phyloP scores from a whole-genome alignment of 2,113 vertebrate species.

The Ammodramus savannarum region DNA sequence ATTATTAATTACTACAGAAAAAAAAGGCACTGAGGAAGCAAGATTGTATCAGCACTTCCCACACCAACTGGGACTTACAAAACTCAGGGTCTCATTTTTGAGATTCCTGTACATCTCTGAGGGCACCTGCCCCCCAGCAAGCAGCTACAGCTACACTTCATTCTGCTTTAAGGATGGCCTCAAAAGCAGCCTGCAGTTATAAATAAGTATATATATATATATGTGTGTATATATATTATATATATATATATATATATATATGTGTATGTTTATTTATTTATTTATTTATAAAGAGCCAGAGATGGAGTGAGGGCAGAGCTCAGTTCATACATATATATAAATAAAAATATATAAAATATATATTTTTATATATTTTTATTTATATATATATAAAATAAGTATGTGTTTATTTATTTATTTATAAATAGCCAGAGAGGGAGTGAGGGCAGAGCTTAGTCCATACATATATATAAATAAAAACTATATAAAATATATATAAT shows the following conservation, averaged over 20 bases:
- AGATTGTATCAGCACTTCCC: not conserved
- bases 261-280: no score
- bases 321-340: not conserved
- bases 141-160: not conserved
- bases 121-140: not conserved
- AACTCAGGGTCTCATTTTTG: not conserved
- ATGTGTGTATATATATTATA: no score
- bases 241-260: no score
- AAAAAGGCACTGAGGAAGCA: not conserved
- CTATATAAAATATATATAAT: no score
- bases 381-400: no score
- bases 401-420: no score
- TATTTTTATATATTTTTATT: no score
- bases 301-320: not conserved
- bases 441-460: no score
- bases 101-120: not conserved
- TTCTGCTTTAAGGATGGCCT: not conserved
- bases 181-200: not conserved
- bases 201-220: not conserved
- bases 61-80: not conserved
- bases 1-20: not conserved
- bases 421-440: no score
- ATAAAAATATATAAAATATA: no score
- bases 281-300: no score
- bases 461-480: no score